Conservation (phyloP, 2,113 vertebrate species). For the Tetraodon nigroviridis region DNA sequence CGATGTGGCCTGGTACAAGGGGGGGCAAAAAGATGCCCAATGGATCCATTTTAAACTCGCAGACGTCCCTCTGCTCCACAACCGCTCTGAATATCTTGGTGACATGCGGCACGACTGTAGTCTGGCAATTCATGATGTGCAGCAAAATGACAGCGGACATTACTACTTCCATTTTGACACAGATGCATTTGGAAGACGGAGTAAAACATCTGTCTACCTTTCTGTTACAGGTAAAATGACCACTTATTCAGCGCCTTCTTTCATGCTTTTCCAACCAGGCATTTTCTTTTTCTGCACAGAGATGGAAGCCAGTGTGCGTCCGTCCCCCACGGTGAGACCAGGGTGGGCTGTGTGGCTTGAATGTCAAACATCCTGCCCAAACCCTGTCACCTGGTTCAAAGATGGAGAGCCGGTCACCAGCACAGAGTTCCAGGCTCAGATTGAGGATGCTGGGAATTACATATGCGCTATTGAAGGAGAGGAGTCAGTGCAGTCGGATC, state of each 20-base stretch:
- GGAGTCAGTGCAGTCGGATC: conserved; percentile 17
- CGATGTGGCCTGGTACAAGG: conserved; percentile 20
- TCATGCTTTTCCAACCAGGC: background rate
- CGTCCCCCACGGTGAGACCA: background rate
- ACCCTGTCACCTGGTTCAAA: conserved; percentile 33
- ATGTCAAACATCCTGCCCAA: conserved; percentile 17
- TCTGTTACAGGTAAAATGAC: conserved; percentile 34
- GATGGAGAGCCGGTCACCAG: conserved; percentile 22
- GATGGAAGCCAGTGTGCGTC: conserved; percentile 7
- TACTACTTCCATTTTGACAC: conserved; percentile 47
- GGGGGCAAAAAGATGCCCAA: accelerated
- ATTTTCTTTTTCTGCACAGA: background rate
- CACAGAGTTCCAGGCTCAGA: conserved; percentile 13
- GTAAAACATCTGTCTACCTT: conserved; percentile 14
- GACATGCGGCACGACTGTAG: conserved; percentile 31
- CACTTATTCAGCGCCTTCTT: background rate
- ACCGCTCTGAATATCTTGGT: conserved; percentile 25
- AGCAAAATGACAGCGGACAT: conserved; percentile 26
- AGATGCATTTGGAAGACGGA: accelerated
- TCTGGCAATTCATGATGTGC: conserved; percentile 34
- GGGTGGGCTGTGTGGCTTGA: conserved; percentile 14
- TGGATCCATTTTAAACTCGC: conserved; percentile 14
- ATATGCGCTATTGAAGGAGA: conserved; percentile 21
- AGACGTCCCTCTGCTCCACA: background rate
- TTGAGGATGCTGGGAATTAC: conserved; percentile 42